phyloP scores from a whole-genome alignment of 2,113 vertebrate genomes.

The Eulemur macaco region DNA sequence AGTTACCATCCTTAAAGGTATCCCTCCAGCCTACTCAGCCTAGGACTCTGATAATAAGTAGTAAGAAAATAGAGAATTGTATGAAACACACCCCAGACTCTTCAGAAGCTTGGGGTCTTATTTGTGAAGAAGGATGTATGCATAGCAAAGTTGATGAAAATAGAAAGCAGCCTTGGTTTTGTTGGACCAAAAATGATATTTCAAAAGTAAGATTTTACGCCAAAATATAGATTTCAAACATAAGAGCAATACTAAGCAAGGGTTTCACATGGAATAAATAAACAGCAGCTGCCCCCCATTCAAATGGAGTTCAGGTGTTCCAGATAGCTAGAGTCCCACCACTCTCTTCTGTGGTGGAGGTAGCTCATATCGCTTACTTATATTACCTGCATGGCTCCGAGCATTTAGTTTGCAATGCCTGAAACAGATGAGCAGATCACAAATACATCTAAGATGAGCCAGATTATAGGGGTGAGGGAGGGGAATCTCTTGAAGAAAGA shows the following conservation, averaged over 20 bases:
- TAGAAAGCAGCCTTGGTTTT: not conserved
- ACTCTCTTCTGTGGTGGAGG: not conserved
- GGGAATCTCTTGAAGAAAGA: not conserved
- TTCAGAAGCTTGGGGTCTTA: not conserved
- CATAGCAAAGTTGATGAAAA: not conserved
- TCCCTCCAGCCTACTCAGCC: not conserved
- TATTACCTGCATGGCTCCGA: not conserved
- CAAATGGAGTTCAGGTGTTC: not conserved
- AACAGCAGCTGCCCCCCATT: not conserved
- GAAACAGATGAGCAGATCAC: not conserved
- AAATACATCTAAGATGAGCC: not conserved
- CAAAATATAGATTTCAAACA: not conserved
- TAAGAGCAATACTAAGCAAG: not conserved
- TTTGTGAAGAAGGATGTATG: not conserved
- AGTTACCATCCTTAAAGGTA: not conserved
- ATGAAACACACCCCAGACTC: not conserved
- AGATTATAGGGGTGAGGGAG: rapidly evolving
- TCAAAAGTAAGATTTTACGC: not conserved
- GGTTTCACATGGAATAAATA: not conserved
- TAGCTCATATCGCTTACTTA: not conserved
- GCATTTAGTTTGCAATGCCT: not conserved
- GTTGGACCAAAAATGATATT: not conserved
- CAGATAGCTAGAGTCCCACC: not conserved
- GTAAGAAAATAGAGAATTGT: not conserved
- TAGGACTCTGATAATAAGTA: not conserved